Conservation (phyloP, 2,113 vertebrate species). For the Proterorhinus semilunaris region DNA sequence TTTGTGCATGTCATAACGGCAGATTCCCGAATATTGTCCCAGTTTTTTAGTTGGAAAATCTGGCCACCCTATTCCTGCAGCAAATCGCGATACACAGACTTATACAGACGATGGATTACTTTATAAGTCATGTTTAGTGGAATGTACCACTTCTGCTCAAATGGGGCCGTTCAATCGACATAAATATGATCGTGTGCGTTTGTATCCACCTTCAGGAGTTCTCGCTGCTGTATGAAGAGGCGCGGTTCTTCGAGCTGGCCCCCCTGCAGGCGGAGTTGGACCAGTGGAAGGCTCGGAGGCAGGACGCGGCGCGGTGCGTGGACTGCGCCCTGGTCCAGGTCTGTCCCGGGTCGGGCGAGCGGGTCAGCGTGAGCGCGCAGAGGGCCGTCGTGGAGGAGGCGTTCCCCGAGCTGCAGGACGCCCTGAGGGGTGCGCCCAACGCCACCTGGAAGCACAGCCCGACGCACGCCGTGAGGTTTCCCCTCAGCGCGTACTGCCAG, state of each 20-base stretch:
- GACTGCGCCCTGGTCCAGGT: constrained; percentile 91
- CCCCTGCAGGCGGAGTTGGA: constrained; percentile 89
- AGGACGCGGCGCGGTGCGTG: constrained; percentile 74
- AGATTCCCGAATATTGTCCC: too few relatives aligned
- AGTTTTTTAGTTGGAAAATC: too few relatives aligned
- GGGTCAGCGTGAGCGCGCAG: constrained; percentile 87
- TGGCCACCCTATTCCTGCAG: too few relatives aligned
- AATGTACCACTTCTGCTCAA: too few relatives aligned
- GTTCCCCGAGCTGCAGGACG: constrained; percentile 89
- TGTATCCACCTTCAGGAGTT: constrained; percentile 81
- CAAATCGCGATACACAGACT: too few relatives aligned
- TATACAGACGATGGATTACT: too few relatives aligned
- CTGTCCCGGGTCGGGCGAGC: constrained; percentile 88
- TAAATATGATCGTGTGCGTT: not conserved
- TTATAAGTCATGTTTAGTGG: too few relatives aligned
- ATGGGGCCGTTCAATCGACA: too few relatives aligned
- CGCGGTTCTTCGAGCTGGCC: constrained; percentile 91
- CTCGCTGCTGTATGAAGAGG: constrained; percentile 93
- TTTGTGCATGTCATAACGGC: too few relatives aligned
- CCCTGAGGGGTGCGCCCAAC: constrained; percentile 85
- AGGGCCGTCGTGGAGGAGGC: constrained; percentile 88
- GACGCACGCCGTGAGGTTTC: constrained; percentile 86
- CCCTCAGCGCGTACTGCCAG: constrained; percentile 89
- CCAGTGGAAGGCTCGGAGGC: constrained; percentile 86
- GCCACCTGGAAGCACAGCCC: constrained; percentile 77